phyloP scores from a whole-genome alignment of 2,797 vertebrate species.

The Neosilurus hyrtlii region DNA sequence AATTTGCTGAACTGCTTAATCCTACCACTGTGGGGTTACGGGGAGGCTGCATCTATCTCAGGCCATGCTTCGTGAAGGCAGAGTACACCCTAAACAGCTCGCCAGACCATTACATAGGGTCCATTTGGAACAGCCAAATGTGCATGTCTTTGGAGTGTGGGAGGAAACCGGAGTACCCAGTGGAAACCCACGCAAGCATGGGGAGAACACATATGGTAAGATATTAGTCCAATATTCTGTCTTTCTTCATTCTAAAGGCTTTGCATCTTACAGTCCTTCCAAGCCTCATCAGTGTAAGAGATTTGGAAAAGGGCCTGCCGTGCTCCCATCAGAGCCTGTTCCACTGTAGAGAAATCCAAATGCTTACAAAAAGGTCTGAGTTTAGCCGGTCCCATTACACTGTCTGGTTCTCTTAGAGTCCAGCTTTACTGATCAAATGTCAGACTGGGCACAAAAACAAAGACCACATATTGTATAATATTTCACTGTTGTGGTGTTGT shows the following conservation, averaged over 20 bases:
- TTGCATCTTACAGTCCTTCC: slow-evolving; percentile 20
- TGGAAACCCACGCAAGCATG: too few species aligned
- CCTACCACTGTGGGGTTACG: too few species aligned
- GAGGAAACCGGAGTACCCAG: too few species aligned
- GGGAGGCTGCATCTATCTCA: too few species aligned
- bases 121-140: too few species aligned
- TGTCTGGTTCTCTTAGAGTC: slow-evolving; percentile 29
- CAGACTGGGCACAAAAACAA: slow-evolving; percentile 31
- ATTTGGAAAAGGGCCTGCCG: slow-evolving; percentile 21
- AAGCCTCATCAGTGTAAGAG: slow-evolving; percentile 19
- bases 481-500: not conserved
- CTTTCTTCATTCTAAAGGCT: slow-evolving; percentile 5
- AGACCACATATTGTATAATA: slow-evolving; percentile 4
- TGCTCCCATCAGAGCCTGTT: slow-evolving; percentile 30
- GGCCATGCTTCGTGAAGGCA: too few species aligned
- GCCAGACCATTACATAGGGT: too few species aligned
- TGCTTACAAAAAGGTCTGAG: slow-evolving; percentile 37
- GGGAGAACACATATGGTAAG: not conserved
- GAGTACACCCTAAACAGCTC: too few species aligned
- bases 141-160: too few species aligned
- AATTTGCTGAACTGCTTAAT: too few species aligned
- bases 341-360: slow-evolving; percentile 54
- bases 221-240: not conserved
- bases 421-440: slow-evolving; percentile 35
- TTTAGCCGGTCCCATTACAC: slow-evolving; percentile 29